Percentiles rank a stretch among this genome's conserved stretches.
Evolutionary conservation across 23 tunicate species (phyloP).

Genomic region (Aplidium turbinatum): DNA sequence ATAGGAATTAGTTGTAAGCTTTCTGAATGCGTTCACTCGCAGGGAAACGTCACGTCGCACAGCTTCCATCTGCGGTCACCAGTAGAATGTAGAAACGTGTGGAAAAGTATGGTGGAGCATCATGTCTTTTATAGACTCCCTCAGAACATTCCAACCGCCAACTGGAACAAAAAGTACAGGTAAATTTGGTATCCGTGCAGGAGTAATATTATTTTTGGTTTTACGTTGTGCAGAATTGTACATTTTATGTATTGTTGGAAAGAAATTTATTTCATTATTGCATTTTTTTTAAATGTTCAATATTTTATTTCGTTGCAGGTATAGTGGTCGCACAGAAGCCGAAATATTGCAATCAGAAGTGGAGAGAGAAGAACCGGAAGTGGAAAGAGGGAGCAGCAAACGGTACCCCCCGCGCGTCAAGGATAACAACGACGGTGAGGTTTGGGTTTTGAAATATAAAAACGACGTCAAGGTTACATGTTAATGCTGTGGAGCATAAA

Average conservation of each 20-base stretch:
- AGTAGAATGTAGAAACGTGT: conserved; percentile 44
- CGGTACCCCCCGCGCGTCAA: conserved; percentile 53
- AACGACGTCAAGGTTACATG: too few species aligned
- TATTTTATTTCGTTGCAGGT: conserved; percentile 10
- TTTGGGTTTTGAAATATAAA: neutral
- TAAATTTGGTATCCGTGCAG: too few species aligned
- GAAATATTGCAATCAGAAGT: conserved; percentile 61
- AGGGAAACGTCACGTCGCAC: conserved; percentile 41
- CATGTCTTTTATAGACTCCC: conserved; percentile 77
- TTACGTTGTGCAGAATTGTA: too few species aligned
- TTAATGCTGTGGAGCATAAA: too few species aligned
- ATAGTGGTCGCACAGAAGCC: conserved; percentile 62
- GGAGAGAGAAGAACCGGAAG: conserved; percentile 74
- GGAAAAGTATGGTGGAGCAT: conserved; percentile 83
- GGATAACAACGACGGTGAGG: neutral
- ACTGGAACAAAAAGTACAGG: conserved; percentile 66
- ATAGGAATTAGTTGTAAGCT: too few species aligned
- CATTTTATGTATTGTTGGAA: too few species aligned
- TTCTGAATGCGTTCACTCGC: too few species aligned
- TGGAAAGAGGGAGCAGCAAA: conserved; percentile 58
- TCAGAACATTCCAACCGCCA: conserved; percentile 50
- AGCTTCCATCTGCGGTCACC: conserved; percentile 22
- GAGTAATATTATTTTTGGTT: too few species aligned
- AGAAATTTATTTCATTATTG: too few species aligned
- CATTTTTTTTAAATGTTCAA: too few species aligned